A percentile compares a stretch with the other conserved stretches of the same genome.
Conservation (phyloP, 2,888 invertebrate genomes). For the Liodrosophila aerea region DNA sequence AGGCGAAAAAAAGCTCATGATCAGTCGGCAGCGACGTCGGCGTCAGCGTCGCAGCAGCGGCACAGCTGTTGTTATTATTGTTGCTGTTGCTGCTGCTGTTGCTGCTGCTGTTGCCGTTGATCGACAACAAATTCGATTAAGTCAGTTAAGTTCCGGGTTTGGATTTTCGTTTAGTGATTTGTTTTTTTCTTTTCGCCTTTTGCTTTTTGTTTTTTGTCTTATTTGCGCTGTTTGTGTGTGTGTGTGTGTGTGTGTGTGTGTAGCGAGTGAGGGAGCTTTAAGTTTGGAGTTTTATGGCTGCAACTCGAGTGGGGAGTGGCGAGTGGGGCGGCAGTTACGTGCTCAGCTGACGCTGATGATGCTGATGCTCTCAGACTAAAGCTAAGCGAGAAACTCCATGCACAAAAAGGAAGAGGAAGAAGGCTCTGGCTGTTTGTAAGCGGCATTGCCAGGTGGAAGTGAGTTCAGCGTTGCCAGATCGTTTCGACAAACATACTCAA, state of each 20-base stretch:
- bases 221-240: conserved; percentile 17
- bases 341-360: conserved; percentile 21
- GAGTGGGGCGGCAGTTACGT: conserved; percentile 57
- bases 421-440: too few species aligned
- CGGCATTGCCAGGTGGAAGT: too few species aligned
- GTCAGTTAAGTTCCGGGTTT: conserved; percentile 70
- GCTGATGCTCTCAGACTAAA: too few species aligned
- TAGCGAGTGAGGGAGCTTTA: conserved; percentile 16
- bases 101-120: conserved; percentile 48
- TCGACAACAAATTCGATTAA: conserved; percentile 77
- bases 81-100: conserved; percentile 29
- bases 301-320: too few species aligned
- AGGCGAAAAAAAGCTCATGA: conserved; percentile 23
- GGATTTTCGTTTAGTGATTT: conserved; percentile 67
- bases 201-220: conserved; percentile 18
- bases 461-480: too few species aligned
- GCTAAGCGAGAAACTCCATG: too few species aligned
- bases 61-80: conserved; percentile 8
- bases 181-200: conserved; percentile 37
- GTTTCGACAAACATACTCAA: too few species aligned
- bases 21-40: conserved; percentile 47
- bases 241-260: too few species aligned
- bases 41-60: conserved; percentile 33
- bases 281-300: conserved; percentile 50
- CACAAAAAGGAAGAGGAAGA: too few species aligned